Conservation (phyloP, 2,797 vertebrate genomes). For the Setipinna tenuifilis region DNA sequence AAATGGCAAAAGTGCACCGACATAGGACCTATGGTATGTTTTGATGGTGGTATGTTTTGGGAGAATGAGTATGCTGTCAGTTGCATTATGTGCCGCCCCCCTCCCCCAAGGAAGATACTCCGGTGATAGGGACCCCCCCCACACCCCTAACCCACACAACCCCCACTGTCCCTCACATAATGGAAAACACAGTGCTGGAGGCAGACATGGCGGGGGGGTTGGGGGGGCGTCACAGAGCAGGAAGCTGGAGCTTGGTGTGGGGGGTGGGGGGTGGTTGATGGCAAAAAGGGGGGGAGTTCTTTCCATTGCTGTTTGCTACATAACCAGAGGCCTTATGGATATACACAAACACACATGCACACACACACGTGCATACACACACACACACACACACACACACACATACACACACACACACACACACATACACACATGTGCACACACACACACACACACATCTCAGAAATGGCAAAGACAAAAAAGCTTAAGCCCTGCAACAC, state of each 20-base stretch:
- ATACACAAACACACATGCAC: neutral
- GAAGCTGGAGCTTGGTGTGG: constrained; percentile 30
- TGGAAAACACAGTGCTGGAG: constrained; percentile 63
- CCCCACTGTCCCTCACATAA: constrained; percentile 51
- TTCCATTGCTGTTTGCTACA: constrained; percentile 53
- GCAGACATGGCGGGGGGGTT: constrained; percentile 35
- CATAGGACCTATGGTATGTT: neutral
- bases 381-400: neutral
- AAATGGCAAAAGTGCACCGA: neutral
- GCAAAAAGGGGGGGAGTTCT: constrained; percentile 32
- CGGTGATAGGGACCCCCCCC: neutral
- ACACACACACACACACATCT: too few species aligned
- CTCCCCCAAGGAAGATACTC: neutral
- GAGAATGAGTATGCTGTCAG: neutral
- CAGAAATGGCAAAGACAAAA: too few species aligned
- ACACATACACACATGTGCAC: too few species aligned
- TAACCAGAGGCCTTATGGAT: constrained; percentile 31
- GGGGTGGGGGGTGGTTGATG: constrained; percentile 15
- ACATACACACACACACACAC: neutral
- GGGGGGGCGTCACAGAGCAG: constrained; percentile 50
- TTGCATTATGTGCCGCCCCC: neutral
- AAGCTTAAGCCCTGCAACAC: neutral
- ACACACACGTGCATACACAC: neutral
- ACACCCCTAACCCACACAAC: constrained; percentile 44
- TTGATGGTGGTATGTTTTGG: neutral